Evolutionary conservation across 2,797 vertebrate genomes (phyloP).

Genomic region (Trematomus bernacchii): DNA sequence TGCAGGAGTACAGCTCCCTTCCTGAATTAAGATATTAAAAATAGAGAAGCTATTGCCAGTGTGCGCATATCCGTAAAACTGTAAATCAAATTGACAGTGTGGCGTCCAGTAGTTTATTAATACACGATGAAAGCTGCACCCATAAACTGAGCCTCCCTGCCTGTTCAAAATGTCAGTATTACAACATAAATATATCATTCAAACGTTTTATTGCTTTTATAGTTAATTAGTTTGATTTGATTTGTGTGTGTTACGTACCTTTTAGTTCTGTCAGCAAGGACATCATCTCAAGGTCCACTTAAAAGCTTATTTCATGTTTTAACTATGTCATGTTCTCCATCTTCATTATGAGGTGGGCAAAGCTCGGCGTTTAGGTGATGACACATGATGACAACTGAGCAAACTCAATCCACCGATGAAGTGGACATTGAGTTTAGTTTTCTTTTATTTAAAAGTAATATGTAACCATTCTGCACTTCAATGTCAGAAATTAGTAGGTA

Average conservation of each 20-base stretch:
- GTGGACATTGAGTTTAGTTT: neutral
- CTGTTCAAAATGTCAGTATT: slow-evolving; percentile 6
- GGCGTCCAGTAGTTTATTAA: slow-evolving; percentile 58
- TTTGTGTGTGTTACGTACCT: neutral
- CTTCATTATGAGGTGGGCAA: neutral
- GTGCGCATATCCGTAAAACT: slow-evolving; percentile 41
- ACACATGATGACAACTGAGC: slow-evolving; percentile 7
- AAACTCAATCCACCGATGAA: slow-evolving; percentile 1
- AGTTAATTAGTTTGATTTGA: accelerated
- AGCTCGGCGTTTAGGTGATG: neutral
- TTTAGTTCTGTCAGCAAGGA: neutral
- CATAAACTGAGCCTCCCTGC: neutral
- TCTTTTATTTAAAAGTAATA: too few species aligned
- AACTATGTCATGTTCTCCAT: neutral
- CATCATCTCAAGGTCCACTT: neutral
- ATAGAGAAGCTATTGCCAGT: slow-evolving; percentile 62
- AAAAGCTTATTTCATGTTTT: neutral
- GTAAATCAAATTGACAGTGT: slow-evolving; percentile 57
- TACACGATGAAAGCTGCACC: slow-evolving; percentile 35
- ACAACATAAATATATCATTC: slow-evolving; percentile 18
- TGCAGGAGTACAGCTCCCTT: slow-evolving; percentile 56
- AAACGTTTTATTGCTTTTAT: neutral
- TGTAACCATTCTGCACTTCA: too few species aligned
- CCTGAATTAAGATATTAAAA: slow-evolving; percentile 63
- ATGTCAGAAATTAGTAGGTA: too few species aligned